Evolutionary conservation across 1,140 invertebrate species (phyloP), one percentile per base, ranked within the genome.

Genomic region (Micrasema minimum): DNA sequence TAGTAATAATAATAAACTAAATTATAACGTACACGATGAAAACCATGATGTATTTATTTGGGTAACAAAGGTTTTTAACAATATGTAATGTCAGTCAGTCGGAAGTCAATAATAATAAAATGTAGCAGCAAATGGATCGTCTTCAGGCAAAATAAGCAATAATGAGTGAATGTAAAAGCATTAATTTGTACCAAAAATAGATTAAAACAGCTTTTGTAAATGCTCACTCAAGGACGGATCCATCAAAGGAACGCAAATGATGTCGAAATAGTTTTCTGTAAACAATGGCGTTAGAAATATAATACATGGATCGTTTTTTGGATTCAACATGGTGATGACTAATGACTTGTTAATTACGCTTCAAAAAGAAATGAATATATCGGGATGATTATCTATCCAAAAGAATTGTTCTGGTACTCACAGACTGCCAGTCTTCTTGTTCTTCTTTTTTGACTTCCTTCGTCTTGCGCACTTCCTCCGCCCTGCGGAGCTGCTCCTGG

Each of bases 391-490:
- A n/a, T n/a, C n/a, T n/a, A n/a, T n/a, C n/a, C n/a, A n/a, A n/a
- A n/a, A n/a, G 18, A 3, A 20, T 48, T 59, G 55, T 20, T 14
- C n/a, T n/a, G 57, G 1, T 69, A 86, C 90, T 90, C 83, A 96
- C 95, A 84, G 92, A 92, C 85, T 96, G 94, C 95, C 95, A 97
- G 78, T 96, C 94, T 80, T 95, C 93, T 50, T 92, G 91, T 76
- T 96, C 92, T 79, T 94, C 91, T 74, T 87, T 85, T 61, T 88
- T 82, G 0, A 88, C 84, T 55, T 91, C 89, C 77, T 92, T 89
- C 73, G 92, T 90, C 76, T 92, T 93, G 78, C 93, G 93, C 23
- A 93, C 90, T 78, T 94, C 91, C 77, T 95, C 91, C 4, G 92
- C 92, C 72, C 93, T 89, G 75, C 93, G 90, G 45, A 96, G 87